Base-by-base conservation (phyloP, 2,888 invertebrate genomes). In the Aphrophora alni region DNA sequence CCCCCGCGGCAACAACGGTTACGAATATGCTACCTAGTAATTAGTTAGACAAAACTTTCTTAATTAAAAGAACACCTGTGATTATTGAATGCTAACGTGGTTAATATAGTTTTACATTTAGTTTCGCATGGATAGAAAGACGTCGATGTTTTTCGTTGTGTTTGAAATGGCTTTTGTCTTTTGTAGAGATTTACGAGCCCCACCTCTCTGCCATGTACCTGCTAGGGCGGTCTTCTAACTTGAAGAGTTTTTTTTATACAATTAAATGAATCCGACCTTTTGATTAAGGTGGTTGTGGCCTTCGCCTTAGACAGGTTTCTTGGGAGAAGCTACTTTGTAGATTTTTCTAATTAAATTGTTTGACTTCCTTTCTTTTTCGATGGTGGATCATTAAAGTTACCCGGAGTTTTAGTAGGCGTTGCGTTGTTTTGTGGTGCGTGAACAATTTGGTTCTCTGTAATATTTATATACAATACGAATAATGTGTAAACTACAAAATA, bases 321-420 rank as follows among this genome's bases (percentile, higher is more conserved):
- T 14, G 21, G 59, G 59, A 21, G 59, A 8, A 59, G 59, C 59
- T 59, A 59, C 59, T 59, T 59, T 21, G 59, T 59, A 59, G n/a
- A 59, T 59, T 59, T 59, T 59, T 59, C 59, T 59, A 59, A 59
- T 59, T 59, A 21, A 59, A 59, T 59, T 59, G 59, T 59, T 59
- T 33, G 33, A 33, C 33, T 33, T 59, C 59, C n/a, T 21, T 59
- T 21, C 21, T 59, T 21, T 21, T 21, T 59, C 21, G 59, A 12
- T 59, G 59, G 21, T 21, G 14, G 8, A 44, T 8, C 44, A 12
- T 14, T 14, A 17, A 44, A 59, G 59, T 44, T 14, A 44, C 44
- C n/a, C 8, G 44, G 44, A 33, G 44, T 10, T 59, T 59, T 1
- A 21, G 59, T 21, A 5, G 59, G 44, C 44, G 44, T 10, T 7